These are phyloP conservation scores for Nothobranchius furzeri DNA, from an alignment of 2,113 vertebrate species.

Conservation along the genomic window DNA sequence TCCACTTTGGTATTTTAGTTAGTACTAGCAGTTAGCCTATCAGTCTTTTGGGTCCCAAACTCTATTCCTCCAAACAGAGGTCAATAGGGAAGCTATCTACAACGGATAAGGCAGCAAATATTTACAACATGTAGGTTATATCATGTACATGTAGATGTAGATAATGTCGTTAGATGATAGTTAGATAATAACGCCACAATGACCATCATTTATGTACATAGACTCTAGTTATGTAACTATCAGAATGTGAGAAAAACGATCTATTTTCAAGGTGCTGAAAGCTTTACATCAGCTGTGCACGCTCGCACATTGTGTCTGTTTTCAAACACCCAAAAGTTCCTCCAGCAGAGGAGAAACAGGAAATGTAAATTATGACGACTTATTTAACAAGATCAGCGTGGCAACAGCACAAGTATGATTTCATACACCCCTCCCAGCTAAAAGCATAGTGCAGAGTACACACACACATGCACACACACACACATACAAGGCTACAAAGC, in stretches of 20 bases:
- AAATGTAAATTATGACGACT: slow-evolving; percentile 83
- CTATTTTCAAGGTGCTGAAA: slow-evolving; percentile 27
- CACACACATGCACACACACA: slow-evolving; percentile 16
- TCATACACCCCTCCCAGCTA: slow-evolving; percentile 56
- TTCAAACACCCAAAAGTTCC: slow-evolving; percentile 72
- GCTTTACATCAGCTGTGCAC: background rate
- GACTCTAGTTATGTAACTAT: background rate
- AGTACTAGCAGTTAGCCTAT: too few relatives aligned
- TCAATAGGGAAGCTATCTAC: too few relatives aligned
- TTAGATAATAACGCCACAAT: too few relatives aligned
- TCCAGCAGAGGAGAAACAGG: slow-evolving; percentile 77
- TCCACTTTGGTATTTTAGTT: too few relatives aligned
- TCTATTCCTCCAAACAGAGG: too few relatives aligned
- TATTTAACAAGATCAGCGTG: slow-evolving; percentile 73
- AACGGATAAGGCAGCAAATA: too few relatives aligned
- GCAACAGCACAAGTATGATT: slow-evolving; percentile 72
- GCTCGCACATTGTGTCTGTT: slow-evolving; percentile 18
- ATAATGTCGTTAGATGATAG: too few relatives aligned
- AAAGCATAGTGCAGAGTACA: slow-evolving; percentile 7
- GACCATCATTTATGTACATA: too few relatives aligned
- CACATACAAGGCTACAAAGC: slow-evolving; percentile 50
- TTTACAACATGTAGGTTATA: too few relatives aligned
- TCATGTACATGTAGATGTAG: too few relatives aligned
- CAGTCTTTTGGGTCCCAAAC: too few relatives aligned
- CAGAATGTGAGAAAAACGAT: slow-evolving; percentile 7